phyloP scores from a whole-genome alignment of 2,888 invertebrate genomes.

The Miltochrista miniata region DNA sequence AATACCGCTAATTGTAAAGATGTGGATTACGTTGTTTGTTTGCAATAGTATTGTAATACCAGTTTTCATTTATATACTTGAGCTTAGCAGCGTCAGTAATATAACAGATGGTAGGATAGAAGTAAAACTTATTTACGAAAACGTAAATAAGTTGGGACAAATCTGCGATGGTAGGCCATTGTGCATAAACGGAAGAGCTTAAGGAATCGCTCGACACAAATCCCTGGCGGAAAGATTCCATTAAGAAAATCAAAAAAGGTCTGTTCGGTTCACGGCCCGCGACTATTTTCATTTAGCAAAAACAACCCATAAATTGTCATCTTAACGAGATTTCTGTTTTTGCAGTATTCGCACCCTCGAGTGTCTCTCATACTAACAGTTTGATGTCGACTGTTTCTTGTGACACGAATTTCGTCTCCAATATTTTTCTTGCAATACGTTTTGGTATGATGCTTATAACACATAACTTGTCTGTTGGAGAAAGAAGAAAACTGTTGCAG shows the following conservation, averaged over 20 bases:
- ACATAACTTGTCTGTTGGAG: too few relatives aligned
- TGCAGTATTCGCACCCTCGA: constrained; percentile 76
- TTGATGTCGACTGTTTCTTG: constrained; percentile 33
- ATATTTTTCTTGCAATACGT: too few relatives aligned
- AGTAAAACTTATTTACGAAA: constrained; percentile 21
- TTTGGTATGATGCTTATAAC: too few relatives aligned
- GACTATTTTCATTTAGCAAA: constrained; percentile 84
- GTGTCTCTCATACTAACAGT: constrained; percentile 61
- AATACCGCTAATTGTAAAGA: constrained; percentile 44
- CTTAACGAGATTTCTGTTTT: constrained; percentile 83
- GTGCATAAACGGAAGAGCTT: constrained; percentile 66
- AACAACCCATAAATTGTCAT: constrained; percentile 84
- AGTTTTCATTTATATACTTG: too few relatives aligned
- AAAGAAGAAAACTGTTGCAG: too few relatives aligned
- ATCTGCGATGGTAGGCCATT: constrained; percentile 55
- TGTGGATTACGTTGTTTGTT: constrained; percentile 23
- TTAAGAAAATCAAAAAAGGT: constrained; percentile 84
- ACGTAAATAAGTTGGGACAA: constrained; percentile 51
- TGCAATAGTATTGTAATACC: background rate
- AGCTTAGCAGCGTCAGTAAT: too few relatives aligned
- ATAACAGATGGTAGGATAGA: constrained; percentile 1
- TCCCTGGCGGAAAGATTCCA: constrained; percentile 82
- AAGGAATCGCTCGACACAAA: constrained; percentile 75
- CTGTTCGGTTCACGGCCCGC: constrained; percentile 74
- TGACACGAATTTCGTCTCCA: too few relatives aligned